Evolutionary conservation across 1,140 invertebrate species (phyloP), one percentile per base, ranked within the genome.

Genomic region (Caenorhabditis latens): DNA sequence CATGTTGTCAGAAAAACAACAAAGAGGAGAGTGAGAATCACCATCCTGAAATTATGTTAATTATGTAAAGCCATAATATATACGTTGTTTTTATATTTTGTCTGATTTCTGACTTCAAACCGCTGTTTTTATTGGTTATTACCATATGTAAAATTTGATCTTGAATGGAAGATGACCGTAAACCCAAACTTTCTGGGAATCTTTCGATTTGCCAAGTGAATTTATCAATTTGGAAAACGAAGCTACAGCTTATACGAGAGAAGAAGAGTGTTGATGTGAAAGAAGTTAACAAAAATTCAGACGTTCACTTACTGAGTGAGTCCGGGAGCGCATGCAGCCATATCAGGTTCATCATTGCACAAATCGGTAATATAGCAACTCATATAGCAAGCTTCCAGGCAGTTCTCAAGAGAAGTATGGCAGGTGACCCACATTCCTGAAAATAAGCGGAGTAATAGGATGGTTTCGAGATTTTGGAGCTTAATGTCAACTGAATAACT

Each of bases 321-420:
- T n/a, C 84, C 67, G 9, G 87, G 87, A 48, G 87, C 87, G 65
- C 87, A 88, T 9, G 87, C 87, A 24, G 86, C 58, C 83, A 88
- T 71, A 42, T 84, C 83, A 6, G 84, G 65, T 2, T 58, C 14
- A 24, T 88, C 87, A 85, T 88, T 88, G 67, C 87, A 88, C 19
- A 79, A n/a, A 42, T 84, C 83, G 21, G 67, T 65, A 19, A 85
- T 53, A 55, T 88, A 88, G 55, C 87, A 88, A n/a, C 65, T 79
- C 83, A 85, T 63, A 24, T 88, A 63, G 46, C 87, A 88, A 6
- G 83, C 87, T 53, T 79, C 67, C 53, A 85, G 14, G 50, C 87
- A 88, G 55, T 84, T 85, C 43, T 88, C 63, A 2, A 84, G 19
- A 3, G 86, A 55, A 13, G 55, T 83, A 42, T 79, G 71, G 32